A percentile compares a stretch with the other conserved stretches of the same genome.
Conservation (phyloP, 2,797 vertebrate genomes). For the Diplodus sargus region DNA sequence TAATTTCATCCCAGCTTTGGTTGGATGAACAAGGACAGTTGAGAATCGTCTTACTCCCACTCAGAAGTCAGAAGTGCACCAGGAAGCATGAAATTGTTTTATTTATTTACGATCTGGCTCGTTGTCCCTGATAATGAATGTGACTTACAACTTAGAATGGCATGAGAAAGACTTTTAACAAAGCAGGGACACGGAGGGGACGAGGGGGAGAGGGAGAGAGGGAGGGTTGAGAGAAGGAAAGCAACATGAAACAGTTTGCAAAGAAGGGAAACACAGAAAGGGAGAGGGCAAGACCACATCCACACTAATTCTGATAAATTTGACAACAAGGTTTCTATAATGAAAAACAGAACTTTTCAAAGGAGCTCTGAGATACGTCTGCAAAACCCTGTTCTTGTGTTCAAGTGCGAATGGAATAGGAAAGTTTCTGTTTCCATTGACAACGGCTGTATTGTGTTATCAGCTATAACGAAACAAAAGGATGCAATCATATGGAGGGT, state of each 20-base stretch:
- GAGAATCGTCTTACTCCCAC: conserved; percentile 70
- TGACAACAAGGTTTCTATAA: conserved; percentile 8
- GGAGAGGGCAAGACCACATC: not conserved
- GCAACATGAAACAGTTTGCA: conserved; percentile 3
- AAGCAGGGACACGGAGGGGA: conserved; percentile 38
- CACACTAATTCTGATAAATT: not conserved
- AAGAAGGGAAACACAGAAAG: not conserved
- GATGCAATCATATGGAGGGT: not conserved
- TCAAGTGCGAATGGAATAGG: not conserved
- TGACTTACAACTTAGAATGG: conserved; percentile 66
- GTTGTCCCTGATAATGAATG: conserved; percentile 76
- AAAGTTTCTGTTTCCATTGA: not conserved
- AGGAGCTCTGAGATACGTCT: not conserved
- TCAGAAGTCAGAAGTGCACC: conserved; percentile 72
- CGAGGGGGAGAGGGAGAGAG: not conserved
- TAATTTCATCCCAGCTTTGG: conserved; percentile 73
- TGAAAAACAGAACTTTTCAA: not conserved
- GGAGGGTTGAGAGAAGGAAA: conserved; percentile 6
- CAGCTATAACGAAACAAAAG: conserved; percentile 1
- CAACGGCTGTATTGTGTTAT: conserved; percentile 16
- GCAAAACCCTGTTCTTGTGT: not conserved
- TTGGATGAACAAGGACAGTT: conserved; percentile 76
- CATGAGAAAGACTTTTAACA: conserved; percentile 69
- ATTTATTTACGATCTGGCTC: conserved; percentile 80
- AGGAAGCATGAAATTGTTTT: conserved; percentile 82